phyloP scores from a whole-genome alignment of 2,113 vertebrate genomes.

The Sitta europaea region DNA sequence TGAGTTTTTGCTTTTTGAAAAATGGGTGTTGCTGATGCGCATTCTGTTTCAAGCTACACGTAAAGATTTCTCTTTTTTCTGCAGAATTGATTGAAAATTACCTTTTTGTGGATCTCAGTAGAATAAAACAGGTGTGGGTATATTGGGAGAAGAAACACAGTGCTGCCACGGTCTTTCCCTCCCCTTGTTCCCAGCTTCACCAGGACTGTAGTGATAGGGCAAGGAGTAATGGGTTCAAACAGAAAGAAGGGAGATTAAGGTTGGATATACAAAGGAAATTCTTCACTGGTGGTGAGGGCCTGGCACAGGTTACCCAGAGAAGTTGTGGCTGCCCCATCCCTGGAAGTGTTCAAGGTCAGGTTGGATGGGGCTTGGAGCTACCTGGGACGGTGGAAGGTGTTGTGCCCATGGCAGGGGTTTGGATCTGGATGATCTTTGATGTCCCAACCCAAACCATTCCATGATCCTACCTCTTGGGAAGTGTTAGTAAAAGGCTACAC shows the following conservation, averaged over 20 bases:
- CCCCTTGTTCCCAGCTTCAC: background rate
- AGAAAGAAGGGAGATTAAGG: background rate
- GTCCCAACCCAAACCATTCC: background rate
- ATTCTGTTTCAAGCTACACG: accelerated
- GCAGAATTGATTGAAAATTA: background rate
- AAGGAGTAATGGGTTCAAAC: background rate
- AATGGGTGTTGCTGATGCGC: background rate
- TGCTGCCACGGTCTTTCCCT: background rate
- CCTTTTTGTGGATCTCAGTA: background rate
- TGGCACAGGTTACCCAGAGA: background rate
- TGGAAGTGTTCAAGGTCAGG: background rate
- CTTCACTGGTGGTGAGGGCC: background rate
- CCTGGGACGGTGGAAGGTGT: background rate
- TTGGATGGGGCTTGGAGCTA: accelerated
- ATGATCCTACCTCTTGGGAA: accelerated
- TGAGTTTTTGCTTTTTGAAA: background rate
- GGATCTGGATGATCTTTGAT: background rate
- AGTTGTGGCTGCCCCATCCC: background rate
- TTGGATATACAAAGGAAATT: background rate
- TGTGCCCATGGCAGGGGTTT: background rate
- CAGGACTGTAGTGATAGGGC: background rate
- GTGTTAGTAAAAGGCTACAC: background rate
- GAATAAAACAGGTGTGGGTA: background rate
- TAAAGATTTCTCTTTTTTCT: background rate
- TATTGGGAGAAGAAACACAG: accelerated